These are phyloP conservation scores for Myiotriccus ornatus DNA, from an alignment of 2,797 vertebrate genomes.

Conservation along the genomic window DNA sequence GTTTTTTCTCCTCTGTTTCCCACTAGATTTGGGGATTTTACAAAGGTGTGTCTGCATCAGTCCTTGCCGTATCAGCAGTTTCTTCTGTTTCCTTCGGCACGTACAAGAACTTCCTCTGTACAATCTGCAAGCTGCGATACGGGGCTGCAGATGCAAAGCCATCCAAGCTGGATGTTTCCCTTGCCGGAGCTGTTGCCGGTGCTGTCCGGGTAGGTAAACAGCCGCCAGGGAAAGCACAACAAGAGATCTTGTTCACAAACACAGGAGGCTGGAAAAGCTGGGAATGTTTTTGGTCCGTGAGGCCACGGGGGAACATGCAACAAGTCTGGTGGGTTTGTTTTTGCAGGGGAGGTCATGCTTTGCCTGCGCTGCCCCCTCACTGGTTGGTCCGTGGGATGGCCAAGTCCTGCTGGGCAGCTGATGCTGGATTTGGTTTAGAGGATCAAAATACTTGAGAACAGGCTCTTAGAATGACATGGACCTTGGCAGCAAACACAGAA, in stretches of 20 bases:
- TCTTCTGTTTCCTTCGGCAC: slow-evolving; percentile 88
- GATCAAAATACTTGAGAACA: background rate
- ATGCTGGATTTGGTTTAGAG: background rate
- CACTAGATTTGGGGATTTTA: slow-evolving; percentile 86
- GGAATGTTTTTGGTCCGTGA: fast-evolving
- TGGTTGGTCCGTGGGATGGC: fast-evolving
- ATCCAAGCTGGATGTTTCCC: slow-evolving; percentile 80
- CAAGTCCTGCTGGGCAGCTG: background rate
- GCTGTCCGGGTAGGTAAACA: slow-evolving; percentile 79
- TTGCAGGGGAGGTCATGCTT: background rate
- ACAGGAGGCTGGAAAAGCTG: background rate
- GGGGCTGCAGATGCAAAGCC: slow-evolving; percentile 69
- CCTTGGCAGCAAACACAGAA: background rate
- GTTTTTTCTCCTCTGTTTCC: background rate
- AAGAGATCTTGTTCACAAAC: background rate
- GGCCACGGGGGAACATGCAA: background rate
- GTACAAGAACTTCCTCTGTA: slow-evolving; percentile 83
- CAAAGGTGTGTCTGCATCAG: slow-evolving; percentile 85
- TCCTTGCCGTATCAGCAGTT: slow-evolving; percentile 80
- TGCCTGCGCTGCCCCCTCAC: fast-evolving
- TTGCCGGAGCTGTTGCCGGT: slow-evolving; percentile 82
- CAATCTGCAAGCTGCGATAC: slow-evolving; percentile 79
- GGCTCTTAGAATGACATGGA: background rate
- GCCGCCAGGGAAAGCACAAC: background rate
- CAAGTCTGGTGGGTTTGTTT: background rate